phyloP scores from a whole-genome alignment of 1,140 invertebrate species.

The Heliothis subflexa region DNA sequence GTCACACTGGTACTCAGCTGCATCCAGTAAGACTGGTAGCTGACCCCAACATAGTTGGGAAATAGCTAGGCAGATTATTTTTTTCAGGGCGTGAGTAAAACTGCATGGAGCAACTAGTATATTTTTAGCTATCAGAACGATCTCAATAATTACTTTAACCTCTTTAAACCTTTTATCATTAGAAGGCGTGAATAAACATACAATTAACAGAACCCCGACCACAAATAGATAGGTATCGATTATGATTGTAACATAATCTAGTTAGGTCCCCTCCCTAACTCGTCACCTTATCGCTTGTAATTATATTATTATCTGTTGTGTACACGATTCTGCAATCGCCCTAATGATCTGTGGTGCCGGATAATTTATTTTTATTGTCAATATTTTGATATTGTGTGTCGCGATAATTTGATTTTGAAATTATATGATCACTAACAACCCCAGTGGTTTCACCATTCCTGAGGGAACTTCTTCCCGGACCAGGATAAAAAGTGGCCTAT shows the following conservation, averaged over 20 bases:
- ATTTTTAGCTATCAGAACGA: no score
- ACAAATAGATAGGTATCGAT: conserved; percentile 1
- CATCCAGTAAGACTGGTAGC: no score
- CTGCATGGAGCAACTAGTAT: no score
- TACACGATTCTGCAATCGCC: conserved; percentile 47
- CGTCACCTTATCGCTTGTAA: conserved; percentile 41
- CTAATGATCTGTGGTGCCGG: conserved; percentile 23
- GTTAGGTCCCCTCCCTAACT: conserved; percentile 35
- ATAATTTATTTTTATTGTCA: conserved; percentile 41
- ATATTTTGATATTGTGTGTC: conserved; percentile 37
- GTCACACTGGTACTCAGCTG: no score
- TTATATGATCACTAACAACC: not conserved
- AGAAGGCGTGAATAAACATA: not conserved
- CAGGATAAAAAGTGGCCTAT: no score
- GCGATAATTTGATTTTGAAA: conserved; percentile 43
- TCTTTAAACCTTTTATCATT: no score
- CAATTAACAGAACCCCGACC: not conserved
- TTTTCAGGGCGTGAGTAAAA: no score
- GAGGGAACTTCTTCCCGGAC: no score
- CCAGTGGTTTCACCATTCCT: no score
- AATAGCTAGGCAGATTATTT: no score
- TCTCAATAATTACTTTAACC: no score
- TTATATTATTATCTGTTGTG: conserved; percentile 50
- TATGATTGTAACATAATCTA: conserved; percentile 18
- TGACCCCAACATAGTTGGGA: no score